phyloP scores from a whole-genome alignment of 2,113 vertebrate genomes.

The Odontophorus gujanensis region DNA sequence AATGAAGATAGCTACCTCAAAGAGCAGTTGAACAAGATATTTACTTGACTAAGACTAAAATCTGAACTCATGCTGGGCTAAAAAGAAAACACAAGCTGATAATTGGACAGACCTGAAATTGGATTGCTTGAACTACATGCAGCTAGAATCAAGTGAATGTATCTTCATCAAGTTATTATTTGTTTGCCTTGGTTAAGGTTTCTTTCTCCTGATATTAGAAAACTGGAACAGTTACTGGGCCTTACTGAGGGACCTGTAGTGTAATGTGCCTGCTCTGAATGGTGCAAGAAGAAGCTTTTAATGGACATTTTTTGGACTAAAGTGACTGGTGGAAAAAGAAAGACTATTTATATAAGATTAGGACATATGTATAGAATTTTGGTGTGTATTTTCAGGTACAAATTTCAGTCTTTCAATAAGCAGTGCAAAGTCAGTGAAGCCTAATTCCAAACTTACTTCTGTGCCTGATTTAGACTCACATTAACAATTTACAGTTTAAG shows the following conservation, averaged over 20 bases:
- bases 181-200: not conserved
- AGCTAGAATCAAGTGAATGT: not conserved
- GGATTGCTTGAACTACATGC: not conserved
- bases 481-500: not conserved
- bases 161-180: not conserved
- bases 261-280: not conserved
- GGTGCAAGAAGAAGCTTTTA: not conserved
- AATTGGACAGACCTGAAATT: constrained; percentile 46
- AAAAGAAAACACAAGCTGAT: constrained; percentile 23
- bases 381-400: not conserved
- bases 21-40: too few relatives aligned
- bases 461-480: not conserved
- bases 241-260: not conserved
- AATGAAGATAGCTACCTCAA: too few relatives aligned
- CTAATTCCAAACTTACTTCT: not conserved
- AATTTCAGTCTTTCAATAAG: not conserved
- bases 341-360: not conserved
- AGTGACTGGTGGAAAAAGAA: not conserved
- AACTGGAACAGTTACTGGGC: not conserved
- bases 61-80: constrained; percentile 42
- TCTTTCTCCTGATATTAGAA: not conserved
- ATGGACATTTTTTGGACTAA: not conserved
- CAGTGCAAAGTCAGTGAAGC: not conserved
- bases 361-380: not conserved
- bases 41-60: constrained; percentile 10